Conservation (phyloP, 1,140 invertebrate species). For the Ectropis grisescens region DNA sequence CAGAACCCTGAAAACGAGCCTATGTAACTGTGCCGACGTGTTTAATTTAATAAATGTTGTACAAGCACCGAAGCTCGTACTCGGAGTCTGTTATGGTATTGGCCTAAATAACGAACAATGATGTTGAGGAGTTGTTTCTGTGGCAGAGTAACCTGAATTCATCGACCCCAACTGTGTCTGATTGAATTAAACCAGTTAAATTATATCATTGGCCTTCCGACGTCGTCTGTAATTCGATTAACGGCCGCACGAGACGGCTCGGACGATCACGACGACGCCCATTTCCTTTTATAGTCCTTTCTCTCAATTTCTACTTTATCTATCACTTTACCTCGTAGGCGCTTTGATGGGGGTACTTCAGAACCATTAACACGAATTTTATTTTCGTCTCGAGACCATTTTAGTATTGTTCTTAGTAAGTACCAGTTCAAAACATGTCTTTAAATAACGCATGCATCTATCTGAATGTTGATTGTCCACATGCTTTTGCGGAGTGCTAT, state of each 20-base stretch:
- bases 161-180: slow-evolving; percentile 42
- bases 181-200: slow-evolving; percentile 59
- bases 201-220: slow-evolving; percentile 52
- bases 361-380: too few relatives aligned
- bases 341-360: too few relatives aligned
- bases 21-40: too few relatives aligned
- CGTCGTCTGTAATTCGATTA: slow-evolving; percentile 53
- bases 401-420: too few relatives aligned
- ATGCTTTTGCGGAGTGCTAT: slow-evolving; percentile 15
- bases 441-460: not conserved
- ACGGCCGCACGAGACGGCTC: slow-evolving; percentile 25
- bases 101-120: slow-evolving; percentile 19
- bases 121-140: slow-evolving; percentile 15
- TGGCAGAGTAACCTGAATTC: slow-evolving; percentile 42
- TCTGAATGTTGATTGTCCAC: slow-evolving; percentile 1
- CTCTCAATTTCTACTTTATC: not conserved
- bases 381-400: too few relatives aligned
- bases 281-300: slow-evolving; percentile 12
- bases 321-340: not conserved
- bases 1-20: too few relatives aligned
- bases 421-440: too few relatives aligned
- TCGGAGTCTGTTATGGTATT: too few relatives aligned
- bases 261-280: slow-evolving; percentile 18
- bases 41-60: too few relatives aligned
- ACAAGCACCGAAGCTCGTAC: too few relatives aligned